Conservation (phyloP, 2,797 vertebrate species). For the Sebastiscus tertius region DNA sequence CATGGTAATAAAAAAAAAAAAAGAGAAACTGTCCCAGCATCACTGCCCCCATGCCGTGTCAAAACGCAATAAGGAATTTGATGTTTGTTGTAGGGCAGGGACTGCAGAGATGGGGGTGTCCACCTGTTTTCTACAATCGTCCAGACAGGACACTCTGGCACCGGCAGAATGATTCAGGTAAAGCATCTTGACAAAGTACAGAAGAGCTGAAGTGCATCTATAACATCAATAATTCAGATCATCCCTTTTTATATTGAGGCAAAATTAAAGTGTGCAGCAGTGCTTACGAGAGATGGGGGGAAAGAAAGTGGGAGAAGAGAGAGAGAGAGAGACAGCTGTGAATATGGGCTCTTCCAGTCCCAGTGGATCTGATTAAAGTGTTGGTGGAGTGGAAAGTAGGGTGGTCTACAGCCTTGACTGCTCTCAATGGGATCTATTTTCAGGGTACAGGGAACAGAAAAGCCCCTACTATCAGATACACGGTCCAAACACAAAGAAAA, state of each 20-base stretch:
- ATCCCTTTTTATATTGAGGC: slow-evolving; percentile 39
- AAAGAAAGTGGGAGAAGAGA: slow-evolving; percentile 6
- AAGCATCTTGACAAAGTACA: slow-evolving; percentile 34
- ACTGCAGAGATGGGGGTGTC: slow-evolving; percentile 67
- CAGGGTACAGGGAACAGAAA: slow-evolving; percentile 52
- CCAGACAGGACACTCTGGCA: slow-evolving; percentile 39
- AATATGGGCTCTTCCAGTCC: slow-evolving; percentile 57
- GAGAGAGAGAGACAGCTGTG: slow-evolving; percentile 33
- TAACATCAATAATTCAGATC: slow-evolving; percentile 70
- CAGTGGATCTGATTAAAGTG: slow-evolving; percentile 78
- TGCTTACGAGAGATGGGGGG: slow-evolving; percentile 19
- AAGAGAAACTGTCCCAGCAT: background rate
- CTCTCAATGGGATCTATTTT: slow-evolving; percentile 62
- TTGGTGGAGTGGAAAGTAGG: slow-evolving; percentile 72
- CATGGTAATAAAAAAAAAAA: slow-evolving; percentile 39
- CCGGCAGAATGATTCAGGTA: slow-evolving; percentile 63
- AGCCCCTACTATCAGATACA: slow-evolving; percentile 18
- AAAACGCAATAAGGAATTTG: slow-evolving; percentile 1
- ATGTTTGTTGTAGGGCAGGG: slow-evolving; percentile 58
- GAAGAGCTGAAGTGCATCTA: slow-evolving; percentile 66
- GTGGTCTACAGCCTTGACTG: slow-evolving; percentile 60
- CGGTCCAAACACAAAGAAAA: slow-evolving; percentile 17
- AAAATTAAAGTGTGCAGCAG: slow-evolving; percentile 27
- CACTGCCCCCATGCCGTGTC: background rate
- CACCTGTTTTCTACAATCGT: slow-evolving; percentile 57